Percentiles rank a stretch among this genome's conserved stretches.
Conservation (phyloP, 2,797 vertebrate species). For the Morelia viridis region DNA sequence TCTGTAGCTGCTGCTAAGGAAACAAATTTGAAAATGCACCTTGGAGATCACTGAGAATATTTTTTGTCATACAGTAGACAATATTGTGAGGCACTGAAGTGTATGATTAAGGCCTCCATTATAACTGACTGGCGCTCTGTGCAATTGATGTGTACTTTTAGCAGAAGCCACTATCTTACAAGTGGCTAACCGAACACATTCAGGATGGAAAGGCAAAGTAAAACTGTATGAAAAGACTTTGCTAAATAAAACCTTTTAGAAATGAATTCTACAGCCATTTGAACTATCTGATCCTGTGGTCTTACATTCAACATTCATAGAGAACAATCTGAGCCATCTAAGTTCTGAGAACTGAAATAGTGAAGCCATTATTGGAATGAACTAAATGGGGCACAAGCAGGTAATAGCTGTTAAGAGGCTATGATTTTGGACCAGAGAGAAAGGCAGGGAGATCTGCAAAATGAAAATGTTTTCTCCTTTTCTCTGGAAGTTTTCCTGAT, state of each 20-base stretch:
- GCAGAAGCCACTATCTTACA: background rate
- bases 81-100: background rate
- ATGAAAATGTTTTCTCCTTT: background rate
- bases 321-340: background rate
- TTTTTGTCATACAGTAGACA: background rate
- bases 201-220: background rate
- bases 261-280: background rate
- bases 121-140: background rate
- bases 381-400: background rate
- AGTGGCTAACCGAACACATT: background rate
- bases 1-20: background rate
- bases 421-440: background rate
- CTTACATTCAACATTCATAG: background rate
- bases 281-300: background rate
- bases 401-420: background rate
- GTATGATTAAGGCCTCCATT: background rate
- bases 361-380: background rate
- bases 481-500: background rate
- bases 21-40: background rate
- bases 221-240: background rate
- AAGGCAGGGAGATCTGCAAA: background rate
- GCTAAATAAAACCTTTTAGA: background rate
- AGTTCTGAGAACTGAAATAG: background rate
- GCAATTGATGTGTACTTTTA: background rate
- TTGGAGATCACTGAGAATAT: background rate